Evolutionary conservation across 2,888 invertebrate genomes (phyloP).

Genomic region (Andrena trimmerana): DNA sequence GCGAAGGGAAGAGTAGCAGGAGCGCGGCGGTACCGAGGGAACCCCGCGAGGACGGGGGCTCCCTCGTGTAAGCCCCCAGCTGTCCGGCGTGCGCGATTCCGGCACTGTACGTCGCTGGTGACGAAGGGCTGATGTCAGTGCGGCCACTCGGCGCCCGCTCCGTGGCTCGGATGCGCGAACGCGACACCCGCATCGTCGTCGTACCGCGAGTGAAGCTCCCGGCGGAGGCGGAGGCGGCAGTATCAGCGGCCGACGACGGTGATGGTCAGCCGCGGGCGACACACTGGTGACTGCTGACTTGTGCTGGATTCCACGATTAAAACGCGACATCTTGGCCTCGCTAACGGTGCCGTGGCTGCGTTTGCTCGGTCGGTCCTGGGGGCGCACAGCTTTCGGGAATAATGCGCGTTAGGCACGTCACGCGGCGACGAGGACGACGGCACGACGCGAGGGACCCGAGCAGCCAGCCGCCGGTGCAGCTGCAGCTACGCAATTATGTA

Average conservation of each 20-base stretch:
- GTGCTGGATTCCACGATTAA: conserved; percentile 20
- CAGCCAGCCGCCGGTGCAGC: conserved; percentile 73
- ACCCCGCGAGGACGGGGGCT: conserved; percentile 23
- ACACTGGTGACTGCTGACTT: conserved; percentile 57
- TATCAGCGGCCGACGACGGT: conserved; percentile 57
- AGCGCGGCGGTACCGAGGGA: not conserved
- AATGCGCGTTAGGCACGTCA: conserved; percentile 83
- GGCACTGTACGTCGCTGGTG: conserved; percentile 69
- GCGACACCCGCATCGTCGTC: conserved; percentile 69
- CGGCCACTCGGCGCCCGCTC: conserved; percentile 73
- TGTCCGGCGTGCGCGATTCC: conserved; percentile 60
- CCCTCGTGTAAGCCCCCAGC: conserved; percentile 51
- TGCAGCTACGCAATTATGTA: conserved; percentile 86
- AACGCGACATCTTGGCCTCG: conserved; percentile 51
- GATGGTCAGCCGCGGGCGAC: conserved; percentile 63
- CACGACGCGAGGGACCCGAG: conserved; percentile 63
- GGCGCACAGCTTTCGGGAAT: conserved; percentile 64
- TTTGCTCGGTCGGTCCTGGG: conserved; percentile 61
- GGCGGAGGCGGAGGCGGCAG: conserved; percentile 73
- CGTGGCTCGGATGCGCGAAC: conserved; percentile 80
- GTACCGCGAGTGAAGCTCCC: conserved; percentile 63
- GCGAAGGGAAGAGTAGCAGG: not conserved
- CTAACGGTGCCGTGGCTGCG: conserved; percentile 63
- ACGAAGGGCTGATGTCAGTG: conserved; percentile 72
- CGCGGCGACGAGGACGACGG: conserved; percentile 70